Base-by-base conservation (phyloP, 2,888 invertebrate genomes). In the Pachycephus smyrnensis region DNA sequence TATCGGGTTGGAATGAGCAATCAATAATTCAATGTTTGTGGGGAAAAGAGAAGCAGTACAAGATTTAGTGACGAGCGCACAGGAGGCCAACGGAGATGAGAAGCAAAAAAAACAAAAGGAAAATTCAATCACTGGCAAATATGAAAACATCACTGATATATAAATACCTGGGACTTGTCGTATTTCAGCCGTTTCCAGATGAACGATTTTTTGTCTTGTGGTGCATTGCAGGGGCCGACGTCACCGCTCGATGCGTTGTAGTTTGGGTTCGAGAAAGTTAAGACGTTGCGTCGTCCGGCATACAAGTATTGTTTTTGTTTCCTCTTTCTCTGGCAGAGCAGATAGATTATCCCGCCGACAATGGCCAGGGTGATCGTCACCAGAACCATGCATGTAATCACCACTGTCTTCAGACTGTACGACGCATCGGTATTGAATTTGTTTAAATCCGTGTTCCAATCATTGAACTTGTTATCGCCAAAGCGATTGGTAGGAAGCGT, bases 231-330 rank as follows among this genome's bases (percentile, higher is more conserved):
- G 4, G 92, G 92, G 15, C 88, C 88, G 71, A 93, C 92, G 31
- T 93, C 93, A 40, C 92, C 93, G 71, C 94, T 92, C 4, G 93
- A 93, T 74, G 92, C 93, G 85, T 94, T 94, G 90, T 98, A 98
- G 90, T 97, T 97, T 4, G 98, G 98, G 92, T 98, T 98, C 73
- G 97, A 95, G 92, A 97, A 98, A 0, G 97, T 97, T 86, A 97
- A 93, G 33, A 96, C 96, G 73, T 96, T 96, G 83, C 95, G 93
- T 32, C 95, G 94, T 37, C 93, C 93, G 11, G 93, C 93, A 81
- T 93, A 91, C 90, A 93, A 84, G 90, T 93, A 92, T 88, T 93
- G 92, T 91, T 94, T 93, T 73, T 89, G 88, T 81, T 92, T 84
- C 84, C 89, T 88, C 88, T 93, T 87, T 85, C 92, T 91, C 86